A percentile compares a stretch with the other conserved stretches of the same genome.
Evolutionary conservation across 2,797 vertebrate species (phyloP).

Genomic region (Rhabdomys pumilio): DNA sequence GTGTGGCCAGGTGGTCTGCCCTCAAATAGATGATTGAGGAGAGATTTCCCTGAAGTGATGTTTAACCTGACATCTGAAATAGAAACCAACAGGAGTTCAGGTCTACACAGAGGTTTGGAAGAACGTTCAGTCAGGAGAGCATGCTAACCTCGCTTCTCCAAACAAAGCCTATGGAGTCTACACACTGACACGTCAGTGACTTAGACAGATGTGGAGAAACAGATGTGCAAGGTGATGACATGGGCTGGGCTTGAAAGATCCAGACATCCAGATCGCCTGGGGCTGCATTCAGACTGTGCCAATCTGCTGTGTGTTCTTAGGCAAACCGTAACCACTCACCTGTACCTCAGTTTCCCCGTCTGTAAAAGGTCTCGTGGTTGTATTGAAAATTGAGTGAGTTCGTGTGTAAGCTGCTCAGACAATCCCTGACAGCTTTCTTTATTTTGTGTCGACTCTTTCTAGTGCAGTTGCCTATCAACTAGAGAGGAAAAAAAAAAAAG

Average conservation of each 20-base stretch:
- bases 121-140: neutral
- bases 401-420: neutral
- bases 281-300: neutral
- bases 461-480: neutral
- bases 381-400: neutral
- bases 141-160: slow-evolving; percentile 26
- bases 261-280: neutral
- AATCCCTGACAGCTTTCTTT: neutral
- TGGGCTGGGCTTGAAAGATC: neutral
- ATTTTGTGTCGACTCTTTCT: neutral
- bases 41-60: neutral
- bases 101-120: neutral
- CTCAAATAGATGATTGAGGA: neutral
- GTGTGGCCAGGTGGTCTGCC: neutral
- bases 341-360: neutral
- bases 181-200: neutral
- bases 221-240: neutral
- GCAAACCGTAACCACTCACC: neutral
- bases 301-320: neutral
- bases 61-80: neutral
- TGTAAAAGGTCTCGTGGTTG: neutral
- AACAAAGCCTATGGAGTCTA: neutral
- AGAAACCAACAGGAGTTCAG: neutral
- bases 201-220: neutral
- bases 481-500: neutral